phyloP scores from a whole-genome alignment of 2,888 invertebrate genomes.

The Ecdyonurus torrentis region DNA sequence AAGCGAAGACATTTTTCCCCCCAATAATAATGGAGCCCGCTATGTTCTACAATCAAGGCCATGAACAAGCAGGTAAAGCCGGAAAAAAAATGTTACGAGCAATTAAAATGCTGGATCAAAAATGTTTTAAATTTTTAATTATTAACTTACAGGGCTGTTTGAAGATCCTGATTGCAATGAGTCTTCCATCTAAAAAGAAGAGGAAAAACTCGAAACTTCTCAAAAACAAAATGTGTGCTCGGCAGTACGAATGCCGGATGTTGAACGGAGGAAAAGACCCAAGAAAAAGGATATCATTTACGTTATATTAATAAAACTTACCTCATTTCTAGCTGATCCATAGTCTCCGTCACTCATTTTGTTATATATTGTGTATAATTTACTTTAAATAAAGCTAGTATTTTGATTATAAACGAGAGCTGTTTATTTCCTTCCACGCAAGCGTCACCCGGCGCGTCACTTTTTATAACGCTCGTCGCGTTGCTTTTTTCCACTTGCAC shows the following conservation, averaged over 20 bases:
- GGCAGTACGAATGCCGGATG: neutral
- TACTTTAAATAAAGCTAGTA: neutral
- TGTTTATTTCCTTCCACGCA: neutral
- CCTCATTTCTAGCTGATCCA: neutral
- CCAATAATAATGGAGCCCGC: neutral
- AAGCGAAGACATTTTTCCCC: too few relatives aligned
- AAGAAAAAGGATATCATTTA: neutral
- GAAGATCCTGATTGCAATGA: neutral
- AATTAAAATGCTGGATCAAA: neutral
- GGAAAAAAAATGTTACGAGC: neutral
- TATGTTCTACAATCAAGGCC: neutral
- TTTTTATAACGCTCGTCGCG: neutral
- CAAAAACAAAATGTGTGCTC: neutral
- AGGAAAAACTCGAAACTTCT: neutral
- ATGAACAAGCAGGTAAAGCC: neutral
- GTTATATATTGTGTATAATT: neutral
- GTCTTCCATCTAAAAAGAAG: slow-evolving; percentile 1
- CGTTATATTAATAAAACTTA: neutral
- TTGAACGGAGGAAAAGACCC: neutral
- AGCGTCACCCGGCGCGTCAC: neutral
- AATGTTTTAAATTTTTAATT: neutral
- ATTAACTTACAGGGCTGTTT: neutral
- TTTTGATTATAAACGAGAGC: neutral
- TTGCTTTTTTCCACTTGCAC: neutral
- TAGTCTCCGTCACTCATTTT: slow-evolving; percentile 2